Percentiles rank a stretch among this genome's conserved stretches.
These are phyloP conservation scores for Clarias platycephalus DNA, from an alignment of 2,797 vertebrate genomes.

Conservation along the genomic window DNA sequence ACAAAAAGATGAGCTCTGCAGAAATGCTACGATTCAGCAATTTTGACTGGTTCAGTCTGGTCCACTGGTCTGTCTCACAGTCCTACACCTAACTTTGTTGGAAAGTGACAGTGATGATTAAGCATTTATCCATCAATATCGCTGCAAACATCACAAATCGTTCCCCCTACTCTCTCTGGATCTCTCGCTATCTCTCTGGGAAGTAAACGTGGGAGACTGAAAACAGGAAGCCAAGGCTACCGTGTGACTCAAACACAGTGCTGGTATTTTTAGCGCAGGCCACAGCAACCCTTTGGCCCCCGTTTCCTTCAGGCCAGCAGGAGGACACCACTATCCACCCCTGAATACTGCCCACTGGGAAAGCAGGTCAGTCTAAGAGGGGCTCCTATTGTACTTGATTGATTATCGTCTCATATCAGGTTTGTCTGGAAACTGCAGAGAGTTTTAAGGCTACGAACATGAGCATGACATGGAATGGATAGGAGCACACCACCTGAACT, in stretches of 20 bases:
- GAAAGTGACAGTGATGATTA: slow-evolving; percentile 32
- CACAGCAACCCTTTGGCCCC: slow-evolving; percentile 56
- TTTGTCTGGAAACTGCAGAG: slow-evolving; percentile 29
- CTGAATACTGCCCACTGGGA: slow-evolving; percentile 56
- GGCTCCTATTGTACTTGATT: slow-evolving; percentile 39
- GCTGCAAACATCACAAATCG: slow-evolving; percentile 29
- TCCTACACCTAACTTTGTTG: neutral
- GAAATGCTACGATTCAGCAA: neutral
- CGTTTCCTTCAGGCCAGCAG: slow-evolving; percentile 66
- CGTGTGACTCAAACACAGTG: slow-evolving; percentile 74
- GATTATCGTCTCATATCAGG: slow-evolving; percentile 20
- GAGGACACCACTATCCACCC: slow-evolving; percentile 63
- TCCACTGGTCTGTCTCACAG: neutral
- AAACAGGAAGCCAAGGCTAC: slow-evolving; percentile 78
- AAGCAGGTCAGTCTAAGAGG: slow-evolving; percentile 56
- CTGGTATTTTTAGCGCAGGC: slow-evolving; percentile 70
- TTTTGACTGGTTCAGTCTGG: no score
- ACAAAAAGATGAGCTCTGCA: neutral
- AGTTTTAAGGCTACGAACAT: slow-evolving; percentile 32
- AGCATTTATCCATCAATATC: slow-evolving; percentile 33
- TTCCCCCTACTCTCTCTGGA: slow-evolving; percentile 24
- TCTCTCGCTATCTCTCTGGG: slow-evolving; percentile 60
- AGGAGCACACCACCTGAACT: slow-evolving; percentile 3
- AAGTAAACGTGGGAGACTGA: slow-evolving; percentile 74
- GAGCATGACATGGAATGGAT: slow-evolving; percentile 10